Percentiles rank a stretch among this genome's conserved stretches.
Conservation (phyloP, 2,113 vertebrate species). For the Parus major region DNA sequence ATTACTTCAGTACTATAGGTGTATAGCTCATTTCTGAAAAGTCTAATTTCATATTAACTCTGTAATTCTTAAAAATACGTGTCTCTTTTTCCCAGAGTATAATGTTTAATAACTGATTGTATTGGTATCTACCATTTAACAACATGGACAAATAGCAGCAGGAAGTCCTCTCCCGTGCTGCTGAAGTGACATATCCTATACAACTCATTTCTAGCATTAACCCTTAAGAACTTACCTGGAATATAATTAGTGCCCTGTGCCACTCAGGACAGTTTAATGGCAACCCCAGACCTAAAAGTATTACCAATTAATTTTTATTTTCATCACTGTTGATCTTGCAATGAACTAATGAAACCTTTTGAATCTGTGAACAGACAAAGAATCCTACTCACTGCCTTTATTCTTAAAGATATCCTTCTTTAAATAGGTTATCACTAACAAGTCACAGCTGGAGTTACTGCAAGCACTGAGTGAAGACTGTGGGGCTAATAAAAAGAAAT, state of each 20-base stretch:
- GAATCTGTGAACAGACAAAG: constrained; percentile 67
- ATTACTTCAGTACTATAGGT: neutral
- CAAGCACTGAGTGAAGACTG: constrained; percentile 77
- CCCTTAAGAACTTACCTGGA: neutral
- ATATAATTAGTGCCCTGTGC: neutral
- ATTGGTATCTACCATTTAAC: neutral
- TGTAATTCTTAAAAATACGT: neutral
- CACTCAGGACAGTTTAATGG: neutral
- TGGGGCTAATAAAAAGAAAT: constrained; percentile 91
- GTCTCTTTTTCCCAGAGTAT: neutral
- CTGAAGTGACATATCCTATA: neutral
- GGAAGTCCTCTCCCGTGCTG: neutral
- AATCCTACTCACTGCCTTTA: constrained; percentile 65
- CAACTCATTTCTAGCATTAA: neutral
- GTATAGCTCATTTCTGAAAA: neutral
- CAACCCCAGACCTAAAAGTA: neutral
- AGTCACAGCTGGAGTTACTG: constrained; percentile 82
- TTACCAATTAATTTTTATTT: constrained; percentile 26
- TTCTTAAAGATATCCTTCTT: constrained; percentile 75
- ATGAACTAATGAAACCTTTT: constrained; percentile 42
- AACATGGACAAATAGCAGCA: neutral
- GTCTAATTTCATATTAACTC: neutral
- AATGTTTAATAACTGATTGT: neutral
- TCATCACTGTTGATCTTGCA: constrained; percentile 1
- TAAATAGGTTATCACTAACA: constrained; percentile 85